Conservation (phyloP, 2,888 invertebrate genomes). For the Trichacis sp. region DNA sequence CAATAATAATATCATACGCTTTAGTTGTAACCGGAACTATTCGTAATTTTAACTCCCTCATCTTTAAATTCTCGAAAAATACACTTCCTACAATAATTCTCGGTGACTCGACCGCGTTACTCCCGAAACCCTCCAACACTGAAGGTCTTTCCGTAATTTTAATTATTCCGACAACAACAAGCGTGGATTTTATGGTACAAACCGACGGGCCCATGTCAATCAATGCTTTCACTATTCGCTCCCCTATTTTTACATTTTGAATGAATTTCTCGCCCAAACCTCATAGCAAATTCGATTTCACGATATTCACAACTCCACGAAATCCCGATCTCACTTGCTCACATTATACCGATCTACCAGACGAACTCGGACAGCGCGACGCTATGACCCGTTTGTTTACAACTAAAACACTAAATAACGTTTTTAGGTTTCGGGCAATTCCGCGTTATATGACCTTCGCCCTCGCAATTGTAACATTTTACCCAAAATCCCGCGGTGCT, state of each 20-base stretch:
- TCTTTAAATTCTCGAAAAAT: slow-evolving; percentile 12
- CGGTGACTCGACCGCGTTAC: too few species aligned
- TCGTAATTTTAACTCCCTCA: slow-evolving; percentile 6
- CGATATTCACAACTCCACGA: too few species aligned
- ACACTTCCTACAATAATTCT: slow-evolving; percentile 6
- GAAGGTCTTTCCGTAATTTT: not conserved
- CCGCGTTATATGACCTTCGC: not conserved
- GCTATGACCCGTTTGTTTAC: slow-evolving; percentile 7
- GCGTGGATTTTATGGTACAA: slow-evolving; percentile 18
- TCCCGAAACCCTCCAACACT: slow-evolving; percentile 14
- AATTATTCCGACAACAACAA: slow-evolving; percentile 8
- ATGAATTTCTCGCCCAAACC: not conserved
- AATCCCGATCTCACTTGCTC: too few species aligned
- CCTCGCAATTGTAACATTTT: slow-evolving; percentile 6
- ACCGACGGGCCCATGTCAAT: slow-evolving; percentile 28
- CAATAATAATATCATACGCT: slow-evolving; percentile 16
- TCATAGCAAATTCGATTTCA: not conserved
- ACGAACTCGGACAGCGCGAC: too few species aligned
- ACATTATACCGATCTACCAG: too few species aligned
- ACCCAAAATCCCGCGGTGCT: too few species aligned
- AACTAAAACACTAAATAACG: slow-evolving; percentile 13
- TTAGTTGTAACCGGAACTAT: slow-evolving; percentile 20
- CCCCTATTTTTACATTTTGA: too few species aligned
- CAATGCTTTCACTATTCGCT: too few species aligned
- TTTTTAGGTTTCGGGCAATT: not conserved